Base-by-base conservation (phyloP, 2,888 invertebrate species). In the Drosophila buzzatii region DNA sequence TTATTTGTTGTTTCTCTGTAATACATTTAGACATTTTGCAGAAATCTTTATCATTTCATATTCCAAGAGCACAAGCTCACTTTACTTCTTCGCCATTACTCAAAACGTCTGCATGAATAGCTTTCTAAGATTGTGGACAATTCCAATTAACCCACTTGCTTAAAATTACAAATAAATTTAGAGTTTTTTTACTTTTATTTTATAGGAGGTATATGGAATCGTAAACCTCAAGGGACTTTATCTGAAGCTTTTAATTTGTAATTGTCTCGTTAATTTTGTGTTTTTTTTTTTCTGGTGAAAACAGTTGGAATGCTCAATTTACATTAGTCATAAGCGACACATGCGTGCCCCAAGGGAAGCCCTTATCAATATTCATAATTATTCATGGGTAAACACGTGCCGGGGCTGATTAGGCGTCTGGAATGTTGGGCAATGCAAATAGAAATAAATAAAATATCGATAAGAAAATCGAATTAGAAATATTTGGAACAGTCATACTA, bases 351-450 rank as follows among this genome's bases (percentile, higher is more conserved):
- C 31, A 14, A 47, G 76, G 69, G 60, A 69, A 64, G 14, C 79
- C 75, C 75, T 70, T 59, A 65, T 69, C 62, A 74, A 65, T 51
- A 57, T 57, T 62, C 56, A 53, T 56, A 63, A 62, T 76, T 79
- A 70, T 56, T 76, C 75, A 69, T 58, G 14, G 57, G 51, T 42
- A 41, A 49, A 58, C 64, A 58, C 60, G 64, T 56, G 63, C 35
- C 39, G n/a, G 45, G 39, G 39, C 62, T 59, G 63, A 63, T 76
- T 44, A 63, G 56, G 31, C 16, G 39, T 12, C 56, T 61, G 16
- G 18, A 49, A 47, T 59, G 37, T 20, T 61, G 2, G n/a, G 33
- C 23, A 63, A 18, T 62, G 55, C 55, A 39, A 37, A 53, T 39
- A 39, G 8, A 51, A 53, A 39, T 53, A 52, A 39, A 59, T 39